phyloP scores from a whole-genome alignment of 2,888 invertebrate genomes.

The Euzetes globulus region DNA sequence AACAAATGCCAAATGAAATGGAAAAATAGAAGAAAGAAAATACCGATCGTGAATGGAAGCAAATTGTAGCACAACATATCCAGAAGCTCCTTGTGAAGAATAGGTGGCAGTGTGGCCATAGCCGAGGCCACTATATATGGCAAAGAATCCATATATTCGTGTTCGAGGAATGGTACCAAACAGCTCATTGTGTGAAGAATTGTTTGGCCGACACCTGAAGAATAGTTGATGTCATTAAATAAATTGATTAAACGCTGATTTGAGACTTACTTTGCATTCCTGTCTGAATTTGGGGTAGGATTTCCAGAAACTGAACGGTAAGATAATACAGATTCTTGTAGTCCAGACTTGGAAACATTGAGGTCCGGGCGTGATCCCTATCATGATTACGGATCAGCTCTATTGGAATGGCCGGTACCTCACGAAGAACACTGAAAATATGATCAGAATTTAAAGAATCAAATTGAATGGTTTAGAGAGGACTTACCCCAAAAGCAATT shows the following conservation, averaged over 20 bases:
- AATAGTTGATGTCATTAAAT: background rate
- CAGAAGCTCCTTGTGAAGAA: conserved; percentile 86
- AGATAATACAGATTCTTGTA: conserved; percentile 34
- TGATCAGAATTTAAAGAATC: background rate
- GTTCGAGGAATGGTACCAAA: conserved; percentile 89
- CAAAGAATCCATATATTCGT: conserved; percentile 88
- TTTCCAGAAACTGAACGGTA: conserved; percentile 29
- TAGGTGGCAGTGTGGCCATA: conserved; percentile 80
- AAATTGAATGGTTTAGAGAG: background rate
- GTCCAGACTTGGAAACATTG: conserved; percentile 52
- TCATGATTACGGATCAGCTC: conserved; percentile 82
- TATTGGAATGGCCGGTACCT: conserved; percentile 85
- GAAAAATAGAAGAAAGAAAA: conserved; percentile 46
- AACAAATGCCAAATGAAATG: background rate
- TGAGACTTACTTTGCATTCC: conserved; percentile 44
- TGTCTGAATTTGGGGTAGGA: conserved; percentile 37
- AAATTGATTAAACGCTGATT: background rate
- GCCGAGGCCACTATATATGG: conserved; percentile 90
- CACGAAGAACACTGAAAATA: conserved; percentile 77
- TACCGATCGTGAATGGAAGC: conserved; percentile 88
- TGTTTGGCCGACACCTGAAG: conserved; percentile 79
- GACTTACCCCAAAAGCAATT: conserved; percentile 82
- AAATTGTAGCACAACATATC: conserved; percentile 91
- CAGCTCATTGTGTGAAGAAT: conserved; percentile 89
- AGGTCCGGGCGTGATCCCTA: conserved; percentile 75